These are phyloP conservation scores for Octonoba sinensis DNA, from an alignment of 2,888 invertebrate species.

Conservation along the genomic window DNA sequence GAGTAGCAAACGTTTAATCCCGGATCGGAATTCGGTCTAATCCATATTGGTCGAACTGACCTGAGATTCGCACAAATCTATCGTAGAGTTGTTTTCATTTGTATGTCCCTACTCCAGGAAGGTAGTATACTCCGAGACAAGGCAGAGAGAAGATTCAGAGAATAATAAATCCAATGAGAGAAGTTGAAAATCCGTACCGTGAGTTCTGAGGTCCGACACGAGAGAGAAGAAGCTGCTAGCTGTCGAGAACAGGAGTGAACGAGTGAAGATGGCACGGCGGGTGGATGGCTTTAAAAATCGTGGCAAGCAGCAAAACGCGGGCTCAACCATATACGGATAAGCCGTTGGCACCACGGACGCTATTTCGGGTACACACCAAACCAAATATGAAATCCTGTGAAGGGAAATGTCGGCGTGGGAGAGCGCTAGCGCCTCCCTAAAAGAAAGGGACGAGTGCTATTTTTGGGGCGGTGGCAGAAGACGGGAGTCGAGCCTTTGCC, in stretches of 20 bases:
- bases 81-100: no score
- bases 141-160: neutral
- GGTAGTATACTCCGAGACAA: neutral
- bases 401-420: constrained; percentile 33
- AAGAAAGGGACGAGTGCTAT: constrained; percentile 28
- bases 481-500: constrained; percentile 19
- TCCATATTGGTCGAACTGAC: no score
- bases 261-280: constrained; percentile 13
- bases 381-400: constrained; percentile 53
- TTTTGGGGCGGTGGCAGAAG: constrained; percentile 25
- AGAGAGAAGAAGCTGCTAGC: constrained; percentile 28
- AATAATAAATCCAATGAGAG: constrained; percentile 8
- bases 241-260: constrained; percentile 29
- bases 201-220: constrained; percentile 7
- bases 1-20: no score
- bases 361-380: constrained; percentile 46
- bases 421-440: constrained; percentile 14
- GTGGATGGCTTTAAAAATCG: constrained; percentile 40
- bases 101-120: no score
- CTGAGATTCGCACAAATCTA: no score
- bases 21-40: no score
- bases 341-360: constrained; percentile 48
- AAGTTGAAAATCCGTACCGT: constrained; percentile 6
- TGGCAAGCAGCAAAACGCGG: constrained; percentile 2
- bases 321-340: constrained; percentile 55